Base-by-base conservation (phyloP, 2,888 invertebrate species). In the Amphimallon solstitiale region DNA sequence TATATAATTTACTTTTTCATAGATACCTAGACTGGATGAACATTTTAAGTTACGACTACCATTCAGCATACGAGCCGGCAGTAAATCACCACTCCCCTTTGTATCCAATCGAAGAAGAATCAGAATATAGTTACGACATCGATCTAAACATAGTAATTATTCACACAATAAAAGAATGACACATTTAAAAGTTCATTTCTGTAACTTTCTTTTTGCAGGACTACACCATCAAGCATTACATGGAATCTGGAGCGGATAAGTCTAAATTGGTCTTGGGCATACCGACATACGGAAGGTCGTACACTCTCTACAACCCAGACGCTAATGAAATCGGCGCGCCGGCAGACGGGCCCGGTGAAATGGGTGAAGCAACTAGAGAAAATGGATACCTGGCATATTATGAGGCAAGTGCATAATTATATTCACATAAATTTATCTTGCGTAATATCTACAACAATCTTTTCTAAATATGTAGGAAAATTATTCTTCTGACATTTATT, bases 311-410 rank as follows among this genome's bases (percentile, higher is more conserved):
- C 78, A 95, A 95, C 80, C 89, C 91, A 48, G 93, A 94, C 23
- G 92, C 93, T 0, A 90, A 89, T 2, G 93, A 92, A 65, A 86
- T 95, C n/a, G 95, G 95, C 0, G 87, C 95, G 0, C 94, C 95
- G 0, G 91, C 95, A 0, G 94, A 95, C 77, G 95, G 95, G 0
- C 95, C 96, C 0, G 96, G 96, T 0, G 92, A 91, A 64, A 93
- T 94, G 81, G 96, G 96, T 2, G 94, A 94, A 65, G 94, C 94
- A 1, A 96, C 96, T 0, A 87, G 94, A 72, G 96, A 97, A 82
- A 95, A 95, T 74, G 96, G 97, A 68, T 97, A 95, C 77, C 84
- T 96, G 72, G 94, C 96, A 19, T 96, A 95, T 78, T 96, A 95
- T 79, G 96, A 96, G 87, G 94, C 94, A 76, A 75, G 77, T 38